Evolutionary conservation across 1,140 invertebrate species (phyloP), one percentile per base, ranked within the genome.

Genomic region (Gonioctena quinquepunctata): DNA sequence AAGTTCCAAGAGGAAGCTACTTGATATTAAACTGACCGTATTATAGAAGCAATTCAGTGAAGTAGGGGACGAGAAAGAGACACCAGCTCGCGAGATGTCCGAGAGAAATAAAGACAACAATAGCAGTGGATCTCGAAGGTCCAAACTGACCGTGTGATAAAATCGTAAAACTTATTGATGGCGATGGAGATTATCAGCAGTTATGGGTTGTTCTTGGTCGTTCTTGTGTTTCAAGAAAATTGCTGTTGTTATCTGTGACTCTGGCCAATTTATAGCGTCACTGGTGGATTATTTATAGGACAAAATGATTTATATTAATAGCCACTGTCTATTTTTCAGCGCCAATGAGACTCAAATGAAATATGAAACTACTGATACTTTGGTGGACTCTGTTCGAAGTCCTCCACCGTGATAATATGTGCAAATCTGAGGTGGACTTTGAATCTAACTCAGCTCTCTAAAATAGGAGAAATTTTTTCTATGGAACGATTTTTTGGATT

Each of bases 141-240:
- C 19, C 69, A 69, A 77, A 76, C 72, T 76, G 77, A 75, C 76
- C 77, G 72, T 79, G 73, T 72, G 78, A 79, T 79, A 77, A 69
- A 77, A 76, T 79, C 78, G 78, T 76, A 80, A 79, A 80, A 80
- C 71, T 80, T 80, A 80, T 80, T 75, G 78, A 80, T 79, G 76
- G 76, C 71, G 71, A 73, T 75, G 61, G 74, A 80, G 78, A 80
- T 80, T 80, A 80, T 80, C 78, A 75, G 77, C 77, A 73, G 77
- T 80, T 80, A 80, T 80, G 74, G 77, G 75, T 80, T 80, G 77
- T 80, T 75, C 74, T 75, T 80, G 78, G 78, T 80, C 78, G 72
- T 80, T 80, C 74, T 69, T 77, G 74, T 80, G 78, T 80, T 78
- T 79, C 75, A 71, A 69, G 73, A 72, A 75, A 78, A 79, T 79